Percentiles rank a stretch among this genome's conserved stretches.
phyloP scores from a whole-genome alignment of 2,797 vertebrate species.

The Amblyopsis hoosieri region DNA sequence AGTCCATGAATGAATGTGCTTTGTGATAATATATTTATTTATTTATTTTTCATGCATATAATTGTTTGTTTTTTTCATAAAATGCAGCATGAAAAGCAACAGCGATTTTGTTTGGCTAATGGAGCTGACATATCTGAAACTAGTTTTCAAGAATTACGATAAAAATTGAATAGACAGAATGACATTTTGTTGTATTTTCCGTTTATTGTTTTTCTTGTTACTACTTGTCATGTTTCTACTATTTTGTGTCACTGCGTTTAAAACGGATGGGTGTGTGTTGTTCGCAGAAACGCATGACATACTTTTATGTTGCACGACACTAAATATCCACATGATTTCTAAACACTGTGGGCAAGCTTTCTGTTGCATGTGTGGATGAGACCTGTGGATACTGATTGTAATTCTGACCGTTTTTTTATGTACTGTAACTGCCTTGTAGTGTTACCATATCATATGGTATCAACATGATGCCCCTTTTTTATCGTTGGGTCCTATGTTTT shows the following conservation, averaged over 20 bases:
- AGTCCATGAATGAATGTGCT: conserved; percentile 60
- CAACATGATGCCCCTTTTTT: conserved; percentile 29
- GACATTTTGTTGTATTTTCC: conserved; percentile 20
- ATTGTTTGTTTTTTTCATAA: conserved; percentile 50
- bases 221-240: conserved; percentile 51
- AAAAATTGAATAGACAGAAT: conserved; percentile 16
- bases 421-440: conserved; percentile 19
- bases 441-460: conserved; percentile 49
- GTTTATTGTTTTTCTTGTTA: conserved; percentile 32
- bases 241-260: conserved; percentile 42
- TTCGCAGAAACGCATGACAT: conserved; percentile 61
- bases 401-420: conserved; percentile 10
- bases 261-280: conserved; percentile 46
- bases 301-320: conserved; percentile 46
- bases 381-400: conserved; percentile 46
- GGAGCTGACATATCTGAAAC: conserved; percentile 56
- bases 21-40: conserved; percentile 63
- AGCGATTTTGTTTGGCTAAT: conserved; percentile 11
- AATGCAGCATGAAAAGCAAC: conserved; percentile 20
- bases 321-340: conserved; percentile 45
- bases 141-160: conserved; percentile 19
- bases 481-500: conserved; percentile 27
- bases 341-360: conserved; percentile 43
- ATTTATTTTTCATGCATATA: conserved; percentile 58
- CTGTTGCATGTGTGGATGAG: conserved; percentile 62